phyloP scores from a whole-genome alignment of 2,113 vertebrate genomes.

The Ploceus nigricollis region DNA sequence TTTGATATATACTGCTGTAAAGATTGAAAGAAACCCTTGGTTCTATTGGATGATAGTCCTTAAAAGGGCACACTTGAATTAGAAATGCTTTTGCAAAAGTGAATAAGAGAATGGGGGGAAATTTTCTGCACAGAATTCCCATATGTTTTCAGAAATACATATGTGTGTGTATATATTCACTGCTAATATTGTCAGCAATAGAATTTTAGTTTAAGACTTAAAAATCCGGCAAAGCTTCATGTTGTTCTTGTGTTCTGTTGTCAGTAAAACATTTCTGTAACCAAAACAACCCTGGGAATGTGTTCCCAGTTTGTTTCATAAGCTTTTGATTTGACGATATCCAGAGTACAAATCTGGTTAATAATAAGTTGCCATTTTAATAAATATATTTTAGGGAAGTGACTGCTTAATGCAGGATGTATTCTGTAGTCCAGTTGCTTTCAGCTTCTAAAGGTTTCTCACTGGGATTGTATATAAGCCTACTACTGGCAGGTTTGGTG shows the following conservation, averaged over 20 bases:
- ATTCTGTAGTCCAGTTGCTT: neutral
- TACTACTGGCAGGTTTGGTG: neutral
- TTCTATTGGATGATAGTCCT: accelerated
- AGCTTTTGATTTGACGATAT: neutral
- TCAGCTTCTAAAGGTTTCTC: neutral
- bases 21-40: neutral
- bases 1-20: neutral
- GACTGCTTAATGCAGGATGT: neutral
- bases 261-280: neutral
- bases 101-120: neutral
- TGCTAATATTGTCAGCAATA: neutral
- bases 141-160: neutral
- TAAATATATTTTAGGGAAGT: neutral
- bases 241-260: neutral
- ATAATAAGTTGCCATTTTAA: neutral
- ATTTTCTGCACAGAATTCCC: neutral
- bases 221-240: neutral
- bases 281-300: neutral
- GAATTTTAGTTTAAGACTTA: neutral
- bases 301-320: neutral
- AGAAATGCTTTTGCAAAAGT: neutral
- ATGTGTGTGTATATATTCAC: neutral
- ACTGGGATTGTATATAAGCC: neutral
- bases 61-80: neutral
- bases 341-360: constrained; percentile 8